These are phyloP conservation scores for Hypothenemus hampei DNA, from an alignment of 1,140 invertebrate species.

Conservation along the genomic window DNA sequence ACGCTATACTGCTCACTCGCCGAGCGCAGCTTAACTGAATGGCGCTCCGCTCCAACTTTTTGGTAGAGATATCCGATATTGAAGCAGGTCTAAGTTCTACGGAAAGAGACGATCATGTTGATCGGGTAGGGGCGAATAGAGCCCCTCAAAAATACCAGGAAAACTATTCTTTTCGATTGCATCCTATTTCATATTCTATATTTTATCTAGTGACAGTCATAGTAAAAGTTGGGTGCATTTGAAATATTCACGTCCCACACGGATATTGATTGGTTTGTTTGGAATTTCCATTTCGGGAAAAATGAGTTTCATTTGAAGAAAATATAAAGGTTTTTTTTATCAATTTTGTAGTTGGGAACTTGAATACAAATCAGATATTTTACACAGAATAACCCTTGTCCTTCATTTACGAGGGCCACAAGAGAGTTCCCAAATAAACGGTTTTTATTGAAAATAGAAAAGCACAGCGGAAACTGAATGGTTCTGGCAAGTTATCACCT, in stretches of 20 bases:
- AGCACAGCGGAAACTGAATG: background rate
- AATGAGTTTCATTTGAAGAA: background rate
- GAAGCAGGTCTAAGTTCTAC: conserved; percentile 26
- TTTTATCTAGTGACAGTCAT: no score
- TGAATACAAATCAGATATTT: no score
- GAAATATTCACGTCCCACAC: background rate
- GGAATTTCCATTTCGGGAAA: background rate
- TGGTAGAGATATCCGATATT: conserved; percentile 11
- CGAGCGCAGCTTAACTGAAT: conserved; percentile 29
- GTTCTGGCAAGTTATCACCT: background rate
- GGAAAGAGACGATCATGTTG: conserved; percentile 19
- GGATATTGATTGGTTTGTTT: background rate
- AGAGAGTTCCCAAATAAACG: background rate
- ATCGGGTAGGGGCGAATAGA: conserved; percentile 15
- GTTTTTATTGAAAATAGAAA: background rate
- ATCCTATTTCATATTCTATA: no score
- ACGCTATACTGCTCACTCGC: background rate
- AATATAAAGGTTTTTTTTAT: background rate
- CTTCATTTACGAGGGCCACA: no score
- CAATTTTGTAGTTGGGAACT: background rate
- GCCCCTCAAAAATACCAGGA: conserved; percentile 4
- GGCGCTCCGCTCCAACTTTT: conserved; percentile 17
- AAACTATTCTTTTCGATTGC: background rate
- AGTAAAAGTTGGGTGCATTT: no score
- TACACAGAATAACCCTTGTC: no score